Evolutionary conservation across 1,140 invertebrate genomes (phyloP).

Genomic region (Phthorimaea operculella): DNA sequence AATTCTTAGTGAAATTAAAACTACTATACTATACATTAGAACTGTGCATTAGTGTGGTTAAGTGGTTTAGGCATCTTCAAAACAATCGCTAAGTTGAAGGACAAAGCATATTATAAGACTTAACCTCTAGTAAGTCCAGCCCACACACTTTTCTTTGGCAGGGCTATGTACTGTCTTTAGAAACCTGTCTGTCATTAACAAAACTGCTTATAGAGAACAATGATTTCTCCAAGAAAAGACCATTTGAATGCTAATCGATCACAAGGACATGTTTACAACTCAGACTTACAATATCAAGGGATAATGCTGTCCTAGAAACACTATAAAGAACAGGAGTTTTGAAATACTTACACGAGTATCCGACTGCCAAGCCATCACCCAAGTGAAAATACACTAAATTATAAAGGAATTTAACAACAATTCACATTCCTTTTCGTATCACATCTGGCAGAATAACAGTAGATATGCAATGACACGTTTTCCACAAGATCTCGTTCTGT

Average conservation of each 20-base stretch:
- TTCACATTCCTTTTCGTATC: constrained; percentile 52
- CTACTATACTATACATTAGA: no score
- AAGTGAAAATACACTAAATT: constrained; percentile 62
- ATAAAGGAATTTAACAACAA: constrained; percentile 49
- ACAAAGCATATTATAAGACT: constrained; percentile 14
- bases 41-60: no score
- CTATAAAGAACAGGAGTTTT: background rate
- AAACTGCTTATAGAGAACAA: background rate
- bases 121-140: constrained; percentile 8
- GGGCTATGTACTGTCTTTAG: no score
- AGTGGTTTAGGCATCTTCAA: background rate
- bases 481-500: constrained; percentile 26
- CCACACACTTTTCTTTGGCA: background rate
- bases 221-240: constrained; percentile 16
- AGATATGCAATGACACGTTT: constrained; percentile 61
- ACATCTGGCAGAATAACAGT: constrained; percentile 47
- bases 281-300: constrained; percentile 20
- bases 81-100: constrained; percentile 10
- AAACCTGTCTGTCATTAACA: background rate
- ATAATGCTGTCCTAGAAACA: background rate
- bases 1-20: no score
- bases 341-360: constrained; percentile 57
- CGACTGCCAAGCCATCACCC: constrained; percentile 67
- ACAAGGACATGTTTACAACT: constrained; percentile 52
- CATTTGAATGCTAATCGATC: constrained; percentile 47